phyloP scores from a whole-genome alignment of 2,113 vertebrate species.

The Struthio camelus region DNA sequence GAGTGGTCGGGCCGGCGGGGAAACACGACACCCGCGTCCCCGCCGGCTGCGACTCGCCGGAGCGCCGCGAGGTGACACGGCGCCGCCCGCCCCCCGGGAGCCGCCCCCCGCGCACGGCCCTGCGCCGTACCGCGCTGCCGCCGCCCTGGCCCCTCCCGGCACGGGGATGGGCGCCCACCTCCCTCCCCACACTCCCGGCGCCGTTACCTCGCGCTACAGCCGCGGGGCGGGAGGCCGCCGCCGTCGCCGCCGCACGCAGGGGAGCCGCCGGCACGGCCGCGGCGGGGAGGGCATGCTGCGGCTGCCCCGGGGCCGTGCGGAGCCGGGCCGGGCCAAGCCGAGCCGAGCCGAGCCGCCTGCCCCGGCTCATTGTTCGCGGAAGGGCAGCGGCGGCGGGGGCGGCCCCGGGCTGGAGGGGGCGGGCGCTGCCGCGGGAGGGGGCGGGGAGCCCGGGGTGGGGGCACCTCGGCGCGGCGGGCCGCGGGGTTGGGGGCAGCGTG shows the following conservation, averaged over 20 bases:
- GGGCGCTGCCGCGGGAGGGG: neutral
- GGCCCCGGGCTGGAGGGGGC: neutral
- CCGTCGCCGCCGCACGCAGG: neutral
- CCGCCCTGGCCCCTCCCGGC: neutral
- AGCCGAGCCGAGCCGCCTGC: neutral
- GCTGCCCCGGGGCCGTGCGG: neutral
- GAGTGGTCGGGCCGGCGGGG: too few relatives aligned
- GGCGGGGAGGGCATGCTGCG: neutral
- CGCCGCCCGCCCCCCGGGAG: neutral
- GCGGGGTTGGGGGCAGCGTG: neutral
- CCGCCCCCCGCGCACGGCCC: neutral
- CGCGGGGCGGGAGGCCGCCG: neutral
- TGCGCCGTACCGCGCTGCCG: neutral
- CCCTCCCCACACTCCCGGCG: too few relatives aligned
- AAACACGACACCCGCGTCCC: neutral
- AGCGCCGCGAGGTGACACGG: too few relatives aligned
- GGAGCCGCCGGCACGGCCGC: neutral
- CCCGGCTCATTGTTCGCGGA: constrained; percentile 65
- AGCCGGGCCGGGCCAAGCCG: neutral
- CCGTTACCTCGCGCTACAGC: neutral
- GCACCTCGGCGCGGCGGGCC: neutral
- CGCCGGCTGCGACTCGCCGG: neutral
- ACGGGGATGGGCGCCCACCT: too few relatives aligned
- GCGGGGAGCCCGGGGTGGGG: neutral
- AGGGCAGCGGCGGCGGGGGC: neutral